Conservation (phyloP, 1,140 invertebrate species). For the Diorhabda elongata region DNA sequence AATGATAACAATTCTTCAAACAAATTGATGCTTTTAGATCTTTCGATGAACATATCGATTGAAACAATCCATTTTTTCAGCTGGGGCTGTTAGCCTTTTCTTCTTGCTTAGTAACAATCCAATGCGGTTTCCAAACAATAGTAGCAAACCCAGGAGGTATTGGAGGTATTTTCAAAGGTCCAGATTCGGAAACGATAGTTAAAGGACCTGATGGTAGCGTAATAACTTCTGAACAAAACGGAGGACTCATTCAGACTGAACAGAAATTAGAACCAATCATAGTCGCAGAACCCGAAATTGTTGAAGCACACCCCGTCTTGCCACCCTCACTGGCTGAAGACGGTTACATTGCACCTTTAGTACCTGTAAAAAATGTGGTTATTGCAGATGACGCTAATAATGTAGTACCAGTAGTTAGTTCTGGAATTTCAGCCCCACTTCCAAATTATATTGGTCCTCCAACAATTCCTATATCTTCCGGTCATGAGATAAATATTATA, state of each 20-base stretch:
- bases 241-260: constrained; percentile 30
- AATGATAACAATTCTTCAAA: no score
- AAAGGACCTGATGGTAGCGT: constrained; percentile 42
- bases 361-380: background rate
- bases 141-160: constrained; percentile 34
- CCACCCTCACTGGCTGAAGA: background rate
- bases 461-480: background rate
- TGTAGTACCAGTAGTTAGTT: constrained; percentile 6
- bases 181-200: constrained; percentile 40
- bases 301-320: background rate
- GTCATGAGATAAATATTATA: constrained; percentile 23
- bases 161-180: constrained; percentile 39
- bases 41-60: no score
- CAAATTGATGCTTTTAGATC: no score
- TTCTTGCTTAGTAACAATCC: constrained; percentile 16
- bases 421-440: constrained; percentile 7
- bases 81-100: constrained; percentile 29
- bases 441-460: constrained; percentile 10
- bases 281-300: constrained; percentile 25
- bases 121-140: constrained; percentile 10
- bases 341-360: background rate
- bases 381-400: background rate
- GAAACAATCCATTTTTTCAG: constrained; percentile 14
- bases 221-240: constrained; percentile 35
- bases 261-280: constrained; percentile 30